A percentile compares a stretch with the other conserved stretches of the same genome.
Evolutionary conservation across 2,113 vertebrate species (phyloP).

Genomic region (Sturnira hondurensis): DNA sequence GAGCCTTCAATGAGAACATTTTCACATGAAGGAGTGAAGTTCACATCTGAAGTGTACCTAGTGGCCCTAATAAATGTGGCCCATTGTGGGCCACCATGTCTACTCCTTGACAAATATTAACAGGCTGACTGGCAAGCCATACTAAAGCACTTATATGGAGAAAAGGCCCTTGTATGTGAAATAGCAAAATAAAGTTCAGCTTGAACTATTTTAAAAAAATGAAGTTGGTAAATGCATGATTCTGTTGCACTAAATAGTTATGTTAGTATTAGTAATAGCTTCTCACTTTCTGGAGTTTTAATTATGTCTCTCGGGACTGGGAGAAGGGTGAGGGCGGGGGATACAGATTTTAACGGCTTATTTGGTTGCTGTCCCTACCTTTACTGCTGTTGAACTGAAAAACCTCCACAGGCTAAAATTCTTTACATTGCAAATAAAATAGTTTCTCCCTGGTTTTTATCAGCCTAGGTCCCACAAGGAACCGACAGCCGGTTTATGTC

Average conservation of each 20-base stretch:
- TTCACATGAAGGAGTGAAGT: slow-evolving; percentile 47
- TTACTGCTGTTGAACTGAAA: slow-evolving; percentile 82
- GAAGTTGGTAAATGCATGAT: slow-evolving; percentile 78
- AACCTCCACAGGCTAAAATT: slow-evolving; percentile 88
- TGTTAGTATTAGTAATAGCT: slow-evolving; percentile 81
- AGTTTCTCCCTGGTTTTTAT: slow-evolving; percentile 92
- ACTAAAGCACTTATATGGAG: slow-evolving; percentile 67
- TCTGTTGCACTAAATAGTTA: slow-evolving; percentile 79
- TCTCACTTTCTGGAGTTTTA: slow-evolving; percentile 85
- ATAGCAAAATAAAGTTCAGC: slow-evolving; percentile 76
- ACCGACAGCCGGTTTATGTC: slow-evolving; percentile 87
- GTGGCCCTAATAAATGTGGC: slow-evolving; percentile 47
- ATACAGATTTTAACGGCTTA: slow-evolving; percentile 82
- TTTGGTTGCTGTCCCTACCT: slow-evolving; percentile 82
- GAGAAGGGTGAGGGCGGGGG: slow-evolving; percentile 73
- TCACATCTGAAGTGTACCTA: slow-evolving; percentile 40
- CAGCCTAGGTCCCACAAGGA: slow-evolving; percentile 86
- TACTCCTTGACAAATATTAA: slow-evolving; percentile 68
- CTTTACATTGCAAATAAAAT: slow-evolving; percentile 88
- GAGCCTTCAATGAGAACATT: background rate
- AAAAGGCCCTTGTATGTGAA: slow-evolving; percentile 80
- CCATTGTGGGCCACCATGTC: slow-evolving; percentile 54
- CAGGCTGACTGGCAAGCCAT: slow-evolving; percentile 70
- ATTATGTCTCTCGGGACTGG: slow-evolving; percentile 85
- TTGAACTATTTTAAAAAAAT: slow-evolving; percentile 79